Base-by-base conservation (phyloP, 2,888 invertebrate genomes). In the Lepeophtheirus nordmannii region DNA sequence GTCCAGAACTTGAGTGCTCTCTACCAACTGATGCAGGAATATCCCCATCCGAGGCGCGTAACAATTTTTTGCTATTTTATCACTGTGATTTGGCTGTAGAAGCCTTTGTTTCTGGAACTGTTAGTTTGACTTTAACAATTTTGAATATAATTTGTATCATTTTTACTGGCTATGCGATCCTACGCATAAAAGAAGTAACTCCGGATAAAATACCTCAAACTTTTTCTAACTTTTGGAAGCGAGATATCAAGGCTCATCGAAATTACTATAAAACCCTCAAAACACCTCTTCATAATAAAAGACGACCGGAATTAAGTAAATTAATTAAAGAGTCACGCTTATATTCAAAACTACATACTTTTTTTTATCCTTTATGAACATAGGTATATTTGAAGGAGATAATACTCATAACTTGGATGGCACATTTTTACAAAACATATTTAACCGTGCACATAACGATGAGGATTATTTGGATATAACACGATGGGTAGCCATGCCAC, bases 111-210 rank as follows among this genome's bases (percentile, higher is more conserved):
- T 60, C 38, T 17, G 60, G 60, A 11, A 22, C 22, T 30, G 60
- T 64, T 17, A 64, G 64, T 23, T 37, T 64, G 10, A 10, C 37
- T 30, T 20, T 64, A 22, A 64, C 64, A 14, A 20, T 53, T 12
- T n/a, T 64, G n/a, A 64, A 64, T 57, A 64, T 64, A n/a, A 12
- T 57, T n/a, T 56, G 64, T 41, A 64, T 64, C 17, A 56, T 56
- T 17, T 22, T 64, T 37, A 64, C 64, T 14, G 64, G 64, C 23
- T 23, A 56, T 57, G 23, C 22, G 1, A 56, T 64, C 23, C 64
- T 64, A 20, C 20, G 57, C 30, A 17, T 64, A 10, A 64, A 64
- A 30, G 64, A 64, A 53, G 64, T 64, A 1, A 64, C 64, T 3
- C 64, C 64, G 7, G 64, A 64, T 23, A 65, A 65, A 41, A 65